phyloP scores from a whole-genome alignment of 2,113 vertebrate genomes.

The Illadopsis cleaveri region DNA sequence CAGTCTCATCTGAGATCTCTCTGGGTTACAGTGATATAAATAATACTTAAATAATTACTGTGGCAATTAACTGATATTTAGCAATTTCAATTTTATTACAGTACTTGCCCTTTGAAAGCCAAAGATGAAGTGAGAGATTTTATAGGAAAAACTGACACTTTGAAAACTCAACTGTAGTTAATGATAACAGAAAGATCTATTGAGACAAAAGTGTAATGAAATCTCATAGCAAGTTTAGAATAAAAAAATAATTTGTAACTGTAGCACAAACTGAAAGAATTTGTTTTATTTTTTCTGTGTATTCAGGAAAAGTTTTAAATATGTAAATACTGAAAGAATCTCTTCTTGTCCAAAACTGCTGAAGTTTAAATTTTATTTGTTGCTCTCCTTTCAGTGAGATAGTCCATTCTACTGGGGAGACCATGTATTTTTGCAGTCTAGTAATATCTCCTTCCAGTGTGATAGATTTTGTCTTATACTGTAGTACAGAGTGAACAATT shows the following conservation, averaged over 20 bases:
- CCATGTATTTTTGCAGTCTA: background rate
- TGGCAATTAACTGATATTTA: conserved; percentile 26
- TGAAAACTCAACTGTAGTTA: conserved; percentile 8
- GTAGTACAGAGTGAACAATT: conserved; percentile 39
- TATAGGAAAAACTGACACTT: background rate
- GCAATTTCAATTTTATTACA: conserved; percentile 30
- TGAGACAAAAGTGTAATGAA: background rate
- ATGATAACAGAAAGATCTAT: background rate
- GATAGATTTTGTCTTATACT: conserved; percentile 45
- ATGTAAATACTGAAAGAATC: background rate
- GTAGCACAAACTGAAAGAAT: background rate
- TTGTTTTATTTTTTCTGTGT: background rate
- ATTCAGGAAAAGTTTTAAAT: background rate
- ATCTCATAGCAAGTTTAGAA: background rate
- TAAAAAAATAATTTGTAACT: background rate
- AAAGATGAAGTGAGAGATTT: background rate
- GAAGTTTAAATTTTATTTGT: background rate
- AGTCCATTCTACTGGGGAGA: background rate
- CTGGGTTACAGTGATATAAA: conserved; percentile 14
- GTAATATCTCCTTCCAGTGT: background rate
- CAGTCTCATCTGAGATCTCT: background rate
- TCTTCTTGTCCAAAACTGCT: background rate
- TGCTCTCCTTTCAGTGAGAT: background rate
- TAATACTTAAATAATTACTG: conserved; percentile 26
- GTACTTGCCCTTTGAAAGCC: background rate